Evolutionary conservation across 2,797 vertebrate genomes (phyloP).

Genomic region (Microchirus variegatus): DNA sequence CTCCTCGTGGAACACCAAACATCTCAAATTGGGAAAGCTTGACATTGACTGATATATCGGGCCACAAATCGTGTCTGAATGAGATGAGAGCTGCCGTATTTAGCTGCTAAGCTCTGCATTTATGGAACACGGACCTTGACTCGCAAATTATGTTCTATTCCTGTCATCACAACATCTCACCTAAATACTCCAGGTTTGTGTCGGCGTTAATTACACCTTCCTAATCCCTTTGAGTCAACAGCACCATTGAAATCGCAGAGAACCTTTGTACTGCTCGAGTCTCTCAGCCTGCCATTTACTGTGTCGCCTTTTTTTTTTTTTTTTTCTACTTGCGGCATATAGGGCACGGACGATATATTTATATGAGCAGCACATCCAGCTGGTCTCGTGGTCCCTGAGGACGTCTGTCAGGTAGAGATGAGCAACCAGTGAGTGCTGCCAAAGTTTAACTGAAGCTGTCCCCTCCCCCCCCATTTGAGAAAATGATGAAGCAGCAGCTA

Average conservation of each 20-base stretch:
- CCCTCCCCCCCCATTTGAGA: too few relatives aligned
- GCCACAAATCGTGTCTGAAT: slow-evolving; percentile 59
- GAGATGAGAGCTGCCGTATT: slow-evolving; percentile 65
- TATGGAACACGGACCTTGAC: slow-evolving; percentile 9
- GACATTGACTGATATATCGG: slow-evolving; percentile 41
- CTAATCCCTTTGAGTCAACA: slow-evolving; percentile 42
- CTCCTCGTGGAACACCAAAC: slow-evolving; percentile 48
- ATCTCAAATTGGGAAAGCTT: slow-evolving; percentile 45
- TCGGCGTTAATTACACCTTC: slow-evolving; percentile 64
- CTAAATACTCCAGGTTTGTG: slow-evolving; percentile 59
- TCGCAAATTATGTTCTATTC: slow-evolving; percentile 42
- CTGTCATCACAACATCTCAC: slow-evolving; percentile 38
- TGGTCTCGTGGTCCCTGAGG: slow-evolving; percentile 1
- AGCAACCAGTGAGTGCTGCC: background rate
- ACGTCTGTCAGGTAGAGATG: background rate
- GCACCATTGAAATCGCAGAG: slow-evolving; percentile 1
- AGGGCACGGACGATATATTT: background rate
- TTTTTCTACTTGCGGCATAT: background rate
- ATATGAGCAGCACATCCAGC: background rate
- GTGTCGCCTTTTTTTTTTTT: background rate
- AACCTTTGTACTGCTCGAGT: slow-evolving; percentile 18
- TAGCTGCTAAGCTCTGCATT: slow-evolving; percentile 46
- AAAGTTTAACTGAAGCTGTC: too few relatives aligned
- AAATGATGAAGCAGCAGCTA: too few relatives aligned
- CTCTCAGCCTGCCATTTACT: slow-evolving; percentile 7